Evolutionary conservation across 2,113 vertebrate genomes (phyloP).

Genomic region (Lepus europaeus): DNA sequence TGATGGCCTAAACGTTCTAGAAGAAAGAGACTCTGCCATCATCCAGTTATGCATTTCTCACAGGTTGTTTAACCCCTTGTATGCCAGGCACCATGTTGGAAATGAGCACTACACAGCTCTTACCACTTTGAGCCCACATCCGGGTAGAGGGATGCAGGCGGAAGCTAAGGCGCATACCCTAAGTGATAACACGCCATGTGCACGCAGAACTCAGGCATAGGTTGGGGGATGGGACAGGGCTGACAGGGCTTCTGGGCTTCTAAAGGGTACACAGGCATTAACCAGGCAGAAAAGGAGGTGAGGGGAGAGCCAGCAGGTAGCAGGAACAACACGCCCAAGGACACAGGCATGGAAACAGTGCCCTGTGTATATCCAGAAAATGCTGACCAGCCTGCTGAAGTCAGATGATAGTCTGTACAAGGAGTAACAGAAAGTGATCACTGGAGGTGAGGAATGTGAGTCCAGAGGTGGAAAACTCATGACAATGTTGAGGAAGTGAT

Average conservation of each 20-base stretch:
- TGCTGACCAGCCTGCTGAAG: neutral
- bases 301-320: neutral
- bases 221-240: neutral
- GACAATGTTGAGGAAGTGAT: neutral
- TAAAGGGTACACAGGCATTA: neutral
- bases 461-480: conserved; percentile 21
- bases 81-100: neutral
- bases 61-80: neutral
- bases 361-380: neutral
- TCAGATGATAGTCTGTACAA: neutral
- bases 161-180: rapidly evolving
- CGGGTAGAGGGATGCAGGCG: neutral
- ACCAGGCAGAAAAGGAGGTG: neutral
- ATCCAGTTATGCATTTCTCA: neutral
- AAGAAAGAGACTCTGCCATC: neutral
- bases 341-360: neutral
- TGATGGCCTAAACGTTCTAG: neutral
- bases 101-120: neutral
- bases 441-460: neutral
- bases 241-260: neutral
- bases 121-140: neutral
- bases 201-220: neutral
- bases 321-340: neutral
- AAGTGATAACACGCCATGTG: neutral
- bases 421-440: neutral